phyloP scores from a whole-genome alignment of 2,888 invertebrate species.

The Eupithecia abbreviata region DNA sequence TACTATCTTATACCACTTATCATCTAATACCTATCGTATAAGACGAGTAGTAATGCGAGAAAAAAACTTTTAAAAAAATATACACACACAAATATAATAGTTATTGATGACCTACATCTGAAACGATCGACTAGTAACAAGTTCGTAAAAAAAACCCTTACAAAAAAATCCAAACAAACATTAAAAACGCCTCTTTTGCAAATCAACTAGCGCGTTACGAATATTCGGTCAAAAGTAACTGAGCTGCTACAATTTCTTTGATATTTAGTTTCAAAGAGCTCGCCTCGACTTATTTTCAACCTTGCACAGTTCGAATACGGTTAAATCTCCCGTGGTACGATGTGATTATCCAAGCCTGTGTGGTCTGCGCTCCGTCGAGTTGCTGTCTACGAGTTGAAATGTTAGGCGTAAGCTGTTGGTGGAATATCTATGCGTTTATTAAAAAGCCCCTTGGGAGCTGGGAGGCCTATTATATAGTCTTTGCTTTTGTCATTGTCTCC shows the following conservation, averaged over 20 bases:
- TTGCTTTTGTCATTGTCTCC: neutral
- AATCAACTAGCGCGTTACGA: conserved; percentile 50
- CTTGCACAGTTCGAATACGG: conserved; percentile 9
- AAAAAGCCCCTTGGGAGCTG: conserved; percentile 17
- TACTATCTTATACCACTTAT: too few relatives aligned
- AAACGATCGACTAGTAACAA: neutral
- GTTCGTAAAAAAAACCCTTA: neutral
- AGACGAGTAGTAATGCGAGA: too few relatives aligned
- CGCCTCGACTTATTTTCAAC: conserved; percentile 19
- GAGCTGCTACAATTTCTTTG: conserved; percentile 47
- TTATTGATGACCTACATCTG: neutral
- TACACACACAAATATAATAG: neutral
- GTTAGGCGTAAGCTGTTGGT: conserved; percentile 35
- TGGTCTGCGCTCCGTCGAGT: conserved; percentile 44
- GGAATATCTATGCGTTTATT: conserved; percentile 15
- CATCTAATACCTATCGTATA: too few relatives aligned
- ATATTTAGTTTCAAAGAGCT: conserved; percentile 45
- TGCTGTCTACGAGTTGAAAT: conserved; percentile 45
- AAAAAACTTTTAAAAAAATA: too few relatives aligned
- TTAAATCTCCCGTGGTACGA: conserved; percentile 17
- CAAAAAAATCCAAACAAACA: neutral
- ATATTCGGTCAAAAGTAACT: conserved; percentile 50
- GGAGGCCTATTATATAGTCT: conserved; percentile 12
- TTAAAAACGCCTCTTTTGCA: conserved; percentile 48
- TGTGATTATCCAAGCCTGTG: conserved; percentile 40